Percentiles rank a stretch among this genome's conserved stretches.
Evolutionary conservation across 2,888 invertebrate species (phyloP).

Genomic region (Acrobasis consociella): DNA sequence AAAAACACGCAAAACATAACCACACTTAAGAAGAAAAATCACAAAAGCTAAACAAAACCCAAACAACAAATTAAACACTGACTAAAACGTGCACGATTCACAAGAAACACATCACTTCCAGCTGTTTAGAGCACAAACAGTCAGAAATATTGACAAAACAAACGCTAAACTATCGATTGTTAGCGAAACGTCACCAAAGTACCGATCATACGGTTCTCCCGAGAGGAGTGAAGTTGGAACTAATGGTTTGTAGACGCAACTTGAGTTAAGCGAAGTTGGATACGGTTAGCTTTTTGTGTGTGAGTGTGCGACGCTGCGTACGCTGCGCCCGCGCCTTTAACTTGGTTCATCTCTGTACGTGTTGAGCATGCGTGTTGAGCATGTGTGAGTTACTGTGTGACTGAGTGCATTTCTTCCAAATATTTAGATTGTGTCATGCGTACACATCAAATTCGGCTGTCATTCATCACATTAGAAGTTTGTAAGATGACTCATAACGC

Average conservation of each 20-base stretch:
- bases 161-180: slow-evolving; percentile 61
- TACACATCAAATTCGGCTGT: slow-evolving; percentile 10
- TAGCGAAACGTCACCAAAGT: slow-evolving; percentile 66
- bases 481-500: slow-evolving; percentile 1
- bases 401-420: slow-evolving; percentile 15
- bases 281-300: slow-evolving; percentile 46
- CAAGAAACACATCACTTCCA: slow-evolving; percentile 32
- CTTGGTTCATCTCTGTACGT: slow-evolving; percentile 16
- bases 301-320: slow-evolving; percentile 44
- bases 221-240: slow-evolving; percentile 66
- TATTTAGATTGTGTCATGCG: not conserved
- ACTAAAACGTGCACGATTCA: slow-evolving; percentile 40
- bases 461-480: slow-evolving; percentile 8
- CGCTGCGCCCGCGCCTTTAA: slow-evolving; percentile 30
- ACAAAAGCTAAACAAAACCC: slow-evolving; percentile 14
- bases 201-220: slow-evolving; percentile 62
- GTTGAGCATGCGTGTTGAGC: slow-evolving; percentile 23
- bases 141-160: slow-evolving; percentile 73
- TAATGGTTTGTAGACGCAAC: slow-evolving; percentile 46
- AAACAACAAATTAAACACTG: slow-evolving; percentile 12
- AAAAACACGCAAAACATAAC: slow-evolving; percentile 17
- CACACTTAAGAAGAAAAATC: slow-evolving; percentile 30
- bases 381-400: slow-evolving; percentile 16
- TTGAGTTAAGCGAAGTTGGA: slow-evolving; percentile 77
- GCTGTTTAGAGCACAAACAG: slow-evolving; percentile 37